These are phyloP conservation scores for Lithosia quadra DNA, from an alignment of 2,888 invertebrate species.

Conservation along the genomic window DNA sequence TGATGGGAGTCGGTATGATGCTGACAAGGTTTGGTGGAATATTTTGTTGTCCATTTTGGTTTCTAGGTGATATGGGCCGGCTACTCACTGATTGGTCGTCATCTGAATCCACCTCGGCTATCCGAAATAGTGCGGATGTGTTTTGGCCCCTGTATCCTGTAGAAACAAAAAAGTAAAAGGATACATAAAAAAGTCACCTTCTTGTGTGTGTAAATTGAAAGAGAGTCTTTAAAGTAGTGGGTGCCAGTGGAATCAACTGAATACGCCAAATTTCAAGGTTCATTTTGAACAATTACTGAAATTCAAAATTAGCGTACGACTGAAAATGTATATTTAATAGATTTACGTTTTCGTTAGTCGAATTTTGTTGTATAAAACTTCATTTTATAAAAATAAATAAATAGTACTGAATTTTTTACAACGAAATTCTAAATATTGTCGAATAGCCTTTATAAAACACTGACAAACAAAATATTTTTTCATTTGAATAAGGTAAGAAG, in stretches of 20 bases:
- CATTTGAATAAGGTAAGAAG: neutral
- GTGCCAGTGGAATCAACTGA: no score
- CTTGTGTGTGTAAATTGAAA: neutral
- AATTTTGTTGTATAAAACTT: no score
- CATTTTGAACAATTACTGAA: neutral
- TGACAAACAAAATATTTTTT: no score
- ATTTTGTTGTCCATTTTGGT: slow-evolving; percentile 61
- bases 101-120: slow-evolving; percentile 88
- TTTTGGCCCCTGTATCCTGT: slow-evolving; percentile 82
- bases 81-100: slow-evolving; percentile 86
- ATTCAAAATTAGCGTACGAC: neutral
- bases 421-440: no score
- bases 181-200: neutral
- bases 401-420: no score
- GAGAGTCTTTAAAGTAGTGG: no score
- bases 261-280: neutral
- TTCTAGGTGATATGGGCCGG: slow-evolving; percentile 74
- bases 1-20: slow-evolving; percentile 87
- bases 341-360: no score
- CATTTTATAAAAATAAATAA: no score
- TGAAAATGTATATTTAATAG: neutral
- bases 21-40: slow-evolving; percentile 81
- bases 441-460: no score
- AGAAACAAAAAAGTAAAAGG: slow-evolving; percentile 1
- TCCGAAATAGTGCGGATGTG: slow-evolving; percentile 77